phyloP scores from a whole-genome alignment of 92 coral and sea anemone genomes.

The Virgularia gustaviana region DNA sequence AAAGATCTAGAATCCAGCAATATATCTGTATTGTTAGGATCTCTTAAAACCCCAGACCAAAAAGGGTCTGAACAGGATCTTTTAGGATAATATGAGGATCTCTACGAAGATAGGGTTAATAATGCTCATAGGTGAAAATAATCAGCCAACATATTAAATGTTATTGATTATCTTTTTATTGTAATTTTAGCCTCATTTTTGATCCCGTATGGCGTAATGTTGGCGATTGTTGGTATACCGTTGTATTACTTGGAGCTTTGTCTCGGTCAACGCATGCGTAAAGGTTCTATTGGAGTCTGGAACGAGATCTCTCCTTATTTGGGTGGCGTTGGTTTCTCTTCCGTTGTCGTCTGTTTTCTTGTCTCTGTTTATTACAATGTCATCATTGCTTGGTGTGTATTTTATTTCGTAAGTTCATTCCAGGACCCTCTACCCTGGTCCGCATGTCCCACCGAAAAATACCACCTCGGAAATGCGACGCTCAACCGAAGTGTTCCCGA shows the following conservation, averaged over 20 bases:
- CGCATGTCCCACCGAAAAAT: slow-evolving; percentile 68
- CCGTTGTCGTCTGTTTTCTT: slow-evolving; percentile 89
- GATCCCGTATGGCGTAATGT: slow-evolving; percentile 94
- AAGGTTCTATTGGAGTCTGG: slow-evolving; percentile 99
- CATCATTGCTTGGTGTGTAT: slow-evolving; percentile 94
- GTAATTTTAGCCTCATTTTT: slow-evolving; percentile 83
- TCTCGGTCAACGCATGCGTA: slow-evolving; percentile 97
- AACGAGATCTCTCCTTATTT: slow-evolving; percentile 95
- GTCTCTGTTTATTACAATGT: slow-evolving; percentile 93
- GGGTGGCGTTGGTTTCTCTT: slow-evolving; percentile 90
- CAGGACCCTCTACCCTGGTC: slow-evolving; percentile 94
- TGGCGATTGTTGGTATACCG: slow-evolving; percentile 96
- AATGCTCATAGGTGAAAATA: not conserved
- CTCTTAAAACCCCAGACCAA: no score
- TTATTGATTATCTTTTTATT: no score
- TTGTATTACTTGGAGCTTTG: slow-evolving; percentile 96
- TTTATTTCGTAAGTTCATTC: slow-evolving; percentile 90
- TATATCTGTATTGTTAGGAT: not conserved
- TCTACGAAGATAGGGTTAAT: no score
- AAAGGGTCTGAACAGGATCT: no score
- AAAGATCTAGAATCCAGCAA: no score
- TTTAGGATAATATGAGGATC: no score
- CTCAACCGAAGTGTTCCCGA: slow-evolving; percentile 56
- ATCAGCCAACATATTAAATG: not conserved
- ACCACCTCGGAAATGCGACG: slow-evolving; percentile 62